Base-by-base conservation (phyloP, 2,113 vertebrate genomes). In the Anarrhichthys ocellatus region DNA sequence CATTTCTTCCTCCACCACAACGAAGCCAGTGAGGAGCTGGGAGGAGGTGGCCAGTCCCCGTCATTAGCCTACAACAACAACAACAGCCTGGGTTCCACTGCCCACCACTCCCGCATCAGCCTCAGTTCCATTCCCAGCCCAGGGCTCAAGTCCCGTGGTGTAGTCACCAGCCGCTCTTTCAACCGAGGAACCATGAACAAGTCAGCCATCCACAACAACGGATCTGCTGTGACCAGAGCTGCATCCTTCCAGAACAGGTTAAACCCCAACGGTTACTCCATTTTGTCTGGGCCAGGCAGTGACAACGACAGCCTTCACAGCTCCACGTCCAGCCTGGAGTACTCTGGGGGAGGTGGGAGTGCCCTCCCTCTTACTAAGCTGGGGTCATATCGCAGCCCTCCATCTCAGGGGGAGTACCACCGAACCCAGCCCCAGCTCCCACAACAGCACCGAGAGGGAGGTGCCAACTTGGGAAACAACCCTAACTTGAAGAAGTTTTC, bases 261-360 rank as follows among this genome's bases (percentile, higher is more conserved):
- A 5, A 95, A 95, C 77, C 95, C 92, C 7, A 90, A 90, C 5
- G 86, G 94, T 3, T 95, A 93, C 80, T 92, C 89, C 42, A 48
- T 75, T 18, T 46, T 89, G 13, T 71, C 87, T 0, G 94, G 95
- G 2, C 94, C 93, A 0, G 95, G 95, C 14, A 96, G 96, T 0
- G 95, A 96, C 32, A 95, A 95, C 0, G 96, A 97, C 80, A 96
- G 96, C 85, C 95, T 96, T 34, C 96, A 96, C 86, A 97, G 96
- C 87, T 97, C 96, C 0, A 95, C 96, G 15, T 97, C 96, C 66
- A 97, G 96, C 87, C 83, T 96, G 85, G 96, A 96, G 69, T 96
- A 95, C 80, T 95, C 91, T 32, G 84, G 86, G 7, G 81, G 79
- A 0, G 68, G 58, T 48, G 87, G 80, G 1, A 73, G 76, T 46